Conservation (phyloP, 2,113 vertebrate species). For the Tachuris rubrigastra region DNA sequence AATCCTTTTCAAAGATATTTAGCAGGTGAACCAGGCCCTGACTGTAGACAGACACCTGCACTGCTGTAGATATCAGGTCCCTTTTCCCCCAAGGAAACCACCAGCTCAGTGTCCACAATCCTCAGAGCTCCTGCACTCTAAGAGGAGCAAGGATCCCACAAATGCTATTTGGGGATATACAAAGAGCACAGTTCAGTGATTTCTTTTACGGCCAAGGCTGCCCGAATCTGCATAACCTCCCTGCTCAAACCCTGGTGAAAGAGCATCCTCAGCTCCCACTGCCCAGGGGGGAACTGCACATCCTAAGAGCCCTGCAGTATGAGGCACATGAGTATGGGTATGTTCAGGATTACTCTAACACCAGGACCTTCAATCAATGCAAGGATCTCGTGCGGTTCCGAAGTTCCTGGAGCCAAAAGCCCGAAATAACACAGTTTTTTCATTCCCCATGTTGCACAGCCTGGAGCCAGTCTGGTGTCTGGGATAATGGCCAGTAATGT, state of each 20-base stretch:
- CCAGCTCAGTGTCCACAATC: not conserved
- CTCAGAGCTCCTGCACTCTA: not conserved
- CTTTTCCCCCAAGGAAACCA: not conserved
- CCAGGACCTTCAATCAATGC: not conserved
- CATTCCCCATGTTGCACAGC: not conserved
- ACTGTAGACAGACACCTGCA: not conserved
- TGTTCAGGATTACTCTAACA: not conserved
- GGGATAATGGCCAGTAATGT: not conserved
- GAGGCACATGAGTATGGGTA: not conserved
- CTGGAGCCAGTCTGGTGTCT: not conserved
- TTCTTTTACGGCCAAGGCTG: not conserved
- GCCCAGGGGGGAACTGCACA: not conserved
- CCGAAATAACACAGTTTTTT: not conserved
- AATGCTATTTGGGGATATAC: not conserved
- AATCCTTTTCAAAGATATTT: not conserved
- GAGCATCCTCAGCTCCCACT: not conserved
- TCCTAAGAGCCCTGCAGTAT: not conserved
- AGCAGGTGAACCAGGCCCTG: not conserved
- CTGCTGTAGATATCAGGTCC: not conserved
- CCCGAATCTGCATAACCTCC: not conserved
- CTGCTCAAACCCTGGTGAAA: not conserved
- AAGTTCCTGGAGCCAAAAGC: not conserved
- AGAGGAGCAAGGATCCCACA: not conserved
- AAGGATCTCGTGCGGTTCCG: not conserved
- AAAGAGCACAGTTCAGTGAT: not conserved